Evolutionary conservation across 2,113 vertebrate genomes (phyloP).

Genomic region (Empidonax traillii): DNA sequence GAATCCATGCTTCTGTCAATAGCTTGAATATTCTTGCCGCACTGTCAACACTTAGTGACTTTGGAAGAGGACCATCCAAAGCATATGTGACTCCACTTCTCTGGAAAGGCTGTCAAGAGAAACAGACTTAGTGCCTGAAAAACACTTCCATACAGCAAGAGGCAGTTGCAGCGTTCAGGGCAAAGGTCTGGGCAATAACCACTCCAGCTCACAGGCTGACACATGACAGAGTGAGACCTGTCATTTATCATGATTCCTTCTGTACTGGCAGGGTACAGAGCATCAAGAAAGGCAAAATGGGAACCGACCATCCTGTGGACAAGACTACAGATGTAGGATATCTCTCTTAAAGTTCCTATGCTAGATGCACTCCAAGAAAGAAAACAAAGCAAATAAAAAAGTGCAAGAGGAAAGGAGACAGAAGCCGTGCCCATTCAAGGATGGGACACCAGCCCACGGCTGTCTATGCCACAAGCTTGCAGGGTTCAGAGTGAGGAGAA

Average conservation of each 20-base stretch:
- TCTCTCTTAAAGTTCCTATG: not conserved
- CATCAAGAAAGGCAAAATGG: not conserved
- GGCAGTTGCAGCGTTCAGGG: not conserved
- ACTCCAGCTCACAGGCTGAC: not conserved
- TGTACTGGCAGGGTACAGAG: not conserved
- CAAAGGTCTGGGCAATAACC: not conserved
- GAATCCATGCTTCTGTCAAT: not conserved
- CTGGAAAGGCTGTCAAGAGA: not conserved
- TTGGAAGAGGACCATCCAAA: not conserved
- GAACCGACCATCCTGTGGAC: rapidly evolving
- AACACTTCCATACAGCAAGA: not conserved
- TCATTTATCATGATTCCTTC: not conserved
- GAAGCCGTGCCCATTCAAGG: not conserved
- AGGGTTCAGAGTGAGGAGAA: not conserved
- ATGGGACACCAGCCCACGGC: not conserved
- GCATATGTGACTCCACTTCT: not conserved
- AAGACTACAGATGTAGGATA: not conserved
- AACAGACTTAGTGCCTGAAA: not conserved
- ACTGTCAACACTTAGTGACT: rapidly evolving
- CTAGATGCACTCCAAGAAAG: not conserved
- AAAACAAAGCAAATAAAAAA: not conserved
- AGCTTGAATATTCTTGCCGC: not conserved
- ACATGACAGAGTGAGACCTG: not conserved
- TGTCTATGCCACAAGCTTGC: not conserved
- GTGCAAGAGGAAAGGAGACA: not conserved